These are phyloP conservation scores for Ctenosaura bakeri DNA, from an alignment of 2,797 vertebrate genomes.

Conservation along the genomic window DNA sequence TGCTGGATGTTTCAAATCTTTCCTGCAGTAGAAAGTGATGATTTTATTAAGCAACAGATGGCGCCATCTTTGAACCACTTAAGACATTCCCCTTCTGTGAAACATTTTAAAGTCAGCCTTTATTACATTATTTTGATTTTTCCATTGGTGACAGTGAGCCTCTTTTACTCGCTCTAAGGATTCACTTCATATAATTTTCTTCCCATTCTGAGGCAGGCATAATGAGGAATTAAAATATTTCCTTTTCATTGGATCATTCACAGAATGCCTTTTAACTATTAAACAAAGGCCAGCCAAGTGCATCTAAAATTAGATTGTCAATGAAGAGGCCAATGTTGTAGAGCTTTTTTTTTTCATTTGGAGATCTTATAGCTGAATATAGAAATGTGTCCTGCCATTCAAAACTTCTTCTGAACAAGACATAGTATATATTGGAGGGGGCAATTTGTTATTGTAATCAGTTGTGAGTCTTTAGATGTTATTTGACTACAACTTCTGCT, in stretches of 20 bases:
- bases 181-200: not conserved
- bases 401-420: not conserved
- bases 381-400: not conserved
- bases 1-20: not conserved
- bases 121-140: constrained; percentile 11
- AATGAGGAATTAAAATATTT: not conserved
- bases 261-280: constrained; percentile 11
- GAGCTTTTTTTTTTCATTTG: constrained; percentile 8
- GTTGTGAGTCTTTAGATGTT: not conserved
- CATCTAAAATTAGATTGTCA: constrained; percentile 13
- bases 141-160: not conserved
- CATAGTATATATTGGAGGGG: not conserved
- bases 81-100: not conserved
- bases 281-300: not conserved
- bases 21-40: not conserved
- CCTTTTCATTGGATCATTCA: not conserved
- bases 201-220: not conserved
- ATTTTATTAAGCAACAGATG: not conserved
- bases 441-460: too few species aligned
- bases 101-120: not conserved
- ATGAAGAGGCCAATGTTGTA: not conserved
- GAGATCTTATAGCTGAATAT: not conserved
- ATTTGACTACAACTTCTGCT: not conserved
- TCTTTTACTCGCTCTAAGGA: not conserved
- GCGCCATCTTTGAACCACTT: not conserved